phyloP scores from a whole-genome alignment of 1,140 invertebrate genomes.

The Tetragnatha versicolor region DNA sequence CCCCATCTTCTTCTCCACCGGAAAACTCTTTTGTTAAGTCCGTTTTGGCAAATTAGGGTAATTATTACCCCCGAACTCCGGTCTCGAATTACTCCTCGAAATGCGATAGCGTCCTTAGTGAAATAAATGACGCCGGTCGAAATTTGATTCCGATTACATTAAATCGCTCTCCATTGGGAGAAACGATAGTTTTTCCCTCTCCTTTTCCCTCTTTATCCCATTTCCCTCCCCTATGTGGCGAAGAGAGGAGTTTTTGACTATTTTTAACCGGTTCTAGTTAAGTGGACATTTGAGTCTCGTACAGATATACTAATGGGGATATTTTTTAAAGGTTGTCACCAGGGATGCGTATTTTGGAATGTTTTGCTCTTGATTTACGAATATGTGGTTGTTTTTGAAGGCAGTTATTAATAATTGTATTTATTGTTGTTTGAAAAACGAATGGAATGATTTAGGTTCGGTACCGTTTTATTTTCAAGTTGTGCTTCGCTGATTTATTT shows the following conservation, averaged over 20 bases:
- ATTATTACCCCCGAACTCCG: conserved; percentile 22
- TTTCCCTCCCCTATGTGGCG: neutral
- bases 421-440: no score
- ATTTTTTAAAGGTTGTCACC: conserved; percentile 9
- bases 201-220: neutral
- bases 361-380: no score
- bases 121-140: conserved; percentile 32
- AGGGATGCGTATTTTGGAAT: no score
- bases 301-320: conserved; percentile 15
- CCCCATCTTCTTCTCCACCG: conserved; percentile 35
- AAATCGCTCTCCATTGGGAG: conserved; percentile 27
- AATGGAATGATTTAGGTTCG: no score
- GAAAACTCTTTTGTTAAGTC: conserved; percentile 35
- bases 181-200: neutral
- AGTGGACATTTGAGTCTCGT: conserved; percentile 12
- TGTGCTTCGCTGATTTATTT: no score
- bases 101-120: conserved; percentile 22
- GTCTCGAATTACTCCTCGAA: conserved; percentile 24
- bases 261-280: conserved; percentile 1
- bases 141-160: conserved; percentile 41
- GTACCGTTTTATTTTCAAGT: no score
- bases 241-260: neutral
- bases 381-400: no score
- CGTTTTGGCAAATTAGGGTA: conserved; percentile 38
- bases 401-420: no score